A percentile compares a stretch with the other conserved stretches of the same genome.
phyloP scores from a whole-genome alignment of 2,888 invertebrate genomes.

The Drosophila cyrtoloma region DNA sequence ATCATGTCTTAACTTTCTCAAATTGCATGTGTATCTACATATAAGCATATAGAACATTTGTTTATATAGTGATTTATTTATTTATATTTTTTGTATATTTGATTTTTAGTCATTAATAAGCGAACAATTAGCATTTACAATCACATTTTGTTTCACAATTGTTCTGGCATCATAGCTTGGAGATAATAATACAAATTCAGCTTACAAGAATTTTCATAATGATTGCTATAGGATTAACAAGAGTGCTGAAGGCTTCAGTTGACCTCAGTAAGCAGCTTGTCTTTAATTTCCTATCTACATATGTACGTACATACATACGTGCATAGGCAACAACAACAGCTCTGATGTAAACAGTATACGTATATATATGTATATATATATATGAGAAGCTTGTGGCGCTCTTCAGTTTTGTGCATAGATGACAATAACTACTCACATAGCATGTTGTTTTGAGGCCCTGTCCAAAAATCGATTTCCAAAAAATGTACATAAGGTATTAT shows the following conservation, averaged over 20 bases:
- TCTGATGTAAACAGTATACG: not conserved
- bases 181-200: slow-evolving; percentile 3
- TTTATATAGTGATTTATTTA: not conserved
- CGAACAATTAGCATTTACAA: slow-evolving; percentile 38
- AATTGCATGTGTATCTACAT: slow-evolving; percentile 8
- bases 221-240: slow-evolving; percentile 4
- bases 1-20: slow-evolving; percentile 22
- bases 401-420: not conserved
- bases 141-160: slow-evolving; percentile 41
- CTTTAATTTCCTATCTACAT: slow-evolving; percentile 2
- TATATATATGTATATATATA: not conserved
- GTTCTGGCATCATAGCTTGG: slow-evolving; percentile 21
- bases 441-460: slow-evolving; percentile 1
- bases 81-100: slow-evolving; percentile 8
- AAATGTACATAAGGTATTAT: slow-evolving; percentile 13
- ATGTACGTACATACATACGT: not conserved
- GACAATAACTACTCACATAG: slow-evolving; percentile 1
- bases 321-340: slow-evolving; percentile 2
- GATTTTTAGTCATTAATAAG: slow-evolving; percentile 13
- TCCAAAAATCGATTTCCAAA: slow-evolving; percentile 7
- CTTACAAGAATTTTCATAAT: not conserved
- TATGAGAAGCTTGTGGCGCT: slow-evolving; percentile 1
- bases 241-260: not conserved
- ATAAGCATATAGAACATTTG: slow-evolving; percentile 11
- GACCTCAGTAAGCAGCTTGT: not conserved